phyloP scores from a whole-genome alignment of 1,140 invertebrate species.

The Pollicipes pollicipes region DNA sequence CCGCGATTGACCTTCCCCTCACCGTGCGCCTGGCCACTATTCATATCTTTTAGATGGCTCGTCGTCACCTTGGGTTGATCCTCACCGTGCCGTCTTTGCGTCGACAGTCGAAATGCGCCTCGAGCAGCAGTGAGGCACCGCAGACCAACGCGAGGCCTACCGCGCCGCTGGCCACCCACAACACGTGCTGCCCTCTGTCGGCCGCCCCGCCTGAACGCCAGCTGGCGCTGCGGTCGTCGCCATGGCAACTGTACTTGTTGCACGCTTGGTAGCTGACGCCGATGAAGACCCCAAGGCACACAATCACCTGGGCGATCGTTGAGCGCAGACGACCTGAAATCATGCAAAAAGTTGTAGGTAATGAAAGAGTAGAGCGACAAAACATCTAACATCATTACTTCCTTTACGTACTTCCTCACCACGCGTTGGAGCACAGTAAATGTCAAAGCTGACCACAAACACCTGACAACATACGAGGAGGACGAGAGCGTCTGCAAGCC shows the following conservation, averaged over 20 bases:
- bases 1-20: neutral
- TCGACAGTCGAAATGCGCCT: neutral
- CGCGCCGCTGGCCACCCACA: neutral
- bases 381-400: too few species aligned
- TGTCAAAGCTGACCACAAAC: too few species aligned
- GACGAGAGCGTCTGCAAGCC: too few species aligned
- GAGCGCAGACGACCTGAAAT: neutral
- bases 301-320: neutral
- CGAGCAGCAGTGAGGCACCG: neutral
- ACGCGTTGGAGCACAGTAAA: too few species aligned
- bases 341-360: too few species aligned
- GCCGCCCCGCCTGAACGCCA: neutral
- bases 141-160: neutral
- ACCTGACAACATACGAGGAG: too few species aligned
- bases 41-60: neutral
- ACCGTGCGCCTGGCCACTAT: neutral
- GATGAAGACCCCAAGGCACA: constrained; percentile 22
- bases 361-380: too few species aligned
- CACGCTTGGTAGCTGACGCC: constrained; percentile 37
- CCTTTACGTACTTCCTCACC: too few species aligned
- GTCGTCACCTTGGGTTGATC: neutral
- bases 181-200: neutral
- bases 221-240: neutral
- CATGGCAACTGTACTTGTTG: constrained; percentile 31
- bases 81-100: neutral